Percentiles rank a stretch among this genome's conserved stretches.
Evolutionary conservation across 2,113 vertebrate species (phyloP).

Genomic region (Clarias magur): DNA sequence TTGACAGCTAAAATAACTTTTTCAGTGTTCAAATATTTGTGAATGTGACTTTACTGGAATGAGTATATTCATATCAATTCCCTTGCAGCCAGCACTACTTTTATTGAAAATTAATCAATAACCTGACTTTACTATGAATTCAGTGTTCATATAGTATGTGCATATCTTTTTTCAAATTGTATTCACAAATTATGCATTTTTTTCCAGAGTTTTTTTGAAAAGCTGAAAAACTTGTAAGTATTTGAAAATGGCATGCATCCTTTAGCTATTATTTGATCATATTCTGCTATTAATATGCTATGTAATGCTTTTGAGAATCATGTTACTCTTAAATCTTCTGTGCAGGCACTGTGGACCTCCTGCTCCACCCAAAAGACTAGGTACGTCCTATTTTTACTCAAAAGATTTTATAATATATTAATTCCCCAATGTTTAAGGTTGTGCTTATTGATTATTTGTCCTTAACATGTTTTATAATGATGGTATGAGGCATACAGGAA

Average conservation of each 20-base stretch:
- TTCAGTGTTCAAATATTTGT: not conserved
- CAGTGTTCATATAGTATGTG: not conserved
- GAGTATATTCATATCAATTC: not conserved
- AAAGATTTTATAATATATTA: not conserved
- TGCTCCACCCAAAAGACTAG: slow-evolving; percentile 46
- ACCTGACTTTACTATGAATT: not conserved
- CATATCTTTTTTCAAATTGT: not conserved
- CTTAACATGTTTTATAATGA: not conserved
- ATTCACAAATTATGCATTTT: not conserved
- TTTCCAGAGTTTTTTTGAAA: slow-evolving; percentile 73
- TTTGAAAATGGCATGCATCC: not conserved
- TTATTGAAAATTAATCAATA: not conserved
- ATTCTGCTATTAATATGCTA: not conserved
- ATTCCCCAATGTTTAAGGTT: not conserved
- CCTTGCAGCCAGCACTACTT: not conserved
- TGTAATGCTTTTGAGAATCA: not conserved
- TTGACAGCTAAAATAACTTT: not conserved
- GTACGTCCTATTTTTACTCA: slow-evolving; percentile 8
- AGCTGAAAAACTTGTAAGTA: slow-evolving; percentile 63
- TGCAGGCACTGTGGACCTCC: slow-evolving; percentile 46
- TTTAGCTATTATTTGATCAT: not conserved
- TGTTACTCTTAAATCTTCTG: not conserved
- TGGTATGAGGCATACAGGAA: not conserved
- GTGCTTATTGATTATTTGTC: not conserved
- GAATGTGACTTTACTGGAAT: not conserved